These are phyloP conservation scores for Tychaedon coryphoeus DNA, from an alignment of 2,113 vertebrate genomes.

Conservation along the genomic window DNA sequence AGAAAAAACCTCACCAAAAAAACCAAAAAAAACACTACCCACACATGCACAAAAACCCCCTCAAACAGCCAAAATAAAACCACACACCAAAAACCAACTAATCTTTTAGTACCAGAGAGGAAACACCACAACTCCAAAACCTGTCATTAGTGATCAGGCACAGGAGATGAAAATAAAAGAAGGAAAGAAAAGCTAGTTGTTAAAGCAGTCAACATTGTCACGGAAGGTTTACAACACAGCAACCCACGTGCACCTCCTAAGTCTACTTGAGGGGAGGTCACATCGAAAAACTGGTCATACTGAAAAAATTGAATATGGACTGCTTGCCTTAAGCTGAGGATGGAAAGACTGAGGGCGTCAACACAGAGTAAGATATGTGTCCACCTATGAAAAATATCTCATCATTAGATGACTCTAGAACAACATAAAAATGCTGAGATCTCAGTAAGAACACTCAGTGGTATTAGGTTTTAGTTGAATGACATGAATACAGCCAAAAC, in stretches of 20 bases:
- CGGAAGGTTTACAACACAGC: fast-evolving
- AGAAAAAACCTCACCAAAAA: too few relatives aligned
- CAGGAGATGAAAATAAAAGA: not conserved
- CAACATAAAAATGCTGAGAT: not conserved
- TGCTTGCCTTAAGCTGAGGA: not conserved
- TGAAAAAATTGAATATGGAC: not conserved
- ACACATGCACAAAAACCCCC: fast-evolving
- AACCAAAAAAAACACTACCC: not conserved
- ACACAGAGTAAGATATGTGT: not conserved
- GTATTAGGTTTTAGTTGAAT: not conserved
- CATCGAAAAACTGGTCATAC: not conserved
- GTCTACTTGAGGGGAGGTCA: not conserved
- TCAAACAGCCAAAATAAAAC: not conserved
- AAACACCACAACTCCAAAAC: not conserved
- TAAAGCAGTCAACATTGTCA: not conserved
- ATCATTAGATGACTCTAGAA: not conserved
- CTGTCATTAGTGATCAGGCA: not conserved
- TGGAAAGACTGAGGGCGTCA: not conserved
- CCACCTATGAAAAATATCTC: not conserved
- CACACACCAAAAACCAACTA: not conserved
- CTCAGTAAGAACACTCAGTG: not conserved
- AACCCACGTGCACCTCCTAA: fast-evolving
- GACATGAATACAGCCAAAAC: not conserved
- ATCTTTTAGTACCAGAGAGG: not conserved
- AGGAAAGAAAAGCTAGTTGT: not conserved